Base-by-base conservation (phyloP, 2,797 vertebrate species). In the Tadarida brasiliensis region DNA sequence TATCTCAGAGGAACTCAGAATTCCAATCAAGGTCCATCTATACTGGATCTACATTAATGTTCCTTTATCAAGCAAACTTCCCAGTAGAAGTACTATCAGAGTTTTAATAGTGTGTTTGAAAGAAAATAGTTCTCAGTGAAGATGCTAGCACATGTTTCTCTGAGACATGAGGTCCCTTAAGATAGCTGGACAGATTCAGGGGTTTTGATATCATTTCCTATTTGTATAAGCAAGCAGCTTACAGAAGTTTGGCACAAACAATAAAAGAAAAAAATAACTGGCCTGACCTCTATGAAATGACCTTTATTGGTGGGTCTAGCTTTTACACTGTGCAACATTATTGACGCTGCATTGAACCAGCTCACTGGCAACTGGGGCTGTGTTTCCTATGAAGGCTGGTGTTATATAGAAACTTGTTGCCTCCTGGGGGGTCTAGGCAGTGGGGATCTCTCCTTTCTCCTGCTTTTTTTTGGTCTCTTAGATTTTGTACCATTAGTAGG, bases 41-140 rank as follows among this genome's bases (percentile, higher is more conserved):
- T 49, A 65, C 57, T 63, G 4, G 15, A 61, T 89, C 15, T 51
- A 78, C 3, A 44, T 81, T 94, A 94, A 22, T 63, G n/a, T 80
- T n/a, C 44, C 30, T 95, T 92, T 89, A 57, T 47, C 20, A n/a
- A 77, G 68, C 22, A 83, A 67, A 61, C 6, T 82, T 92, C 51
- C 39, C 11, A 74, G 3, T 28, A 5, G 19, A 89, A 87, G 44
- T 49, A 61, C 30, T 39, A 8, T 65, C 3, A 78, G 57, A 82
- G 14, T 70, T 83, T 90, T 86, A 67, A 74, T 3, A 47, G 28
- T 14, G 15, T 35, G 17, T 77, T 67, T 91, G 49, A 92, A 87
- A 88, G 71, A 68, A 80, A 93, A 82, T 10, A 54, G 2, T 83
- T 80, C 39, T 86, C 51, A 12, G 30, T 76, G 44, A 91, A 65